Evolutionary conservation across 2,888 invertebrate species (phyloP).

Genomic region (Drosophila paranaensis): DNA sequence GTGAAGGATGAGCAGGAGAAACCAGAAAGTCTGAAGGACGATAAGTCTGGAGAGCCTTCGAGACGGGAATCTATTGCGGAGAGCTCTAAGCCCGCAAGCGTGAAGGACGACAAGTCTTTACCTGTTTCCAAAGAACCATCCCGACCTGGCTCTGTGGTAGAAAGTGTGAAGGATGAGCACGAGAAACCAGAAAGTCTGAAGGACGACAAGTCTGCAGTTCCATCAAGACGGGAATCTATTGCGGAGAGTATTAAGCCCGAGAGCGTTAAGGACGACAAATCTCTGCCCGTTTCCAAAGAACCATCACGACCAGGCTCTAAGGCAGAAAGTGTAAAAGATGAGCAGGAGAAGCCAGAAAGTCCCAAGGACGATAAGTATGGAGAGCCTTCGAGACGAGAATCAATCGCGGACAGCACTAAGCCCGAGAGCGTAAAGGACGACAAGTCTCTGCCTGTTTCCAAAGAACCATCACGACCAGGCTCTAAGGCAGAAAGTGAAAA

Average conservation of each 20-base stretch:
- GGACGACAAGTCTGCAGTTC: background rate
- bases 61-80: constrained; percentile 20
- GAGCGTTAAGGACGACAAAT: background rate
- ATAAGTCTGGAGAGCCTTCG: constrained; percentile 9
- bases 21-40: constrained; percentile 4
- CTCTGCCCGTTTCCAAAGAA: background rate
- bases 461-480: too few relatives aligned
- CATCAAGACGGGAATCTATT: background rate
- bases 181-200: too few relatives aligned
- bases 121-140: constrained; percentile 22
- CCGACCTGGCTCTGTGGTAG: constrained; percentile 48
- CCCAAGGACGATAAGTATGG: constrained; percentile 20
- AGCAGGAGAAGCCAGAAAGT: constrained; percentile 18
- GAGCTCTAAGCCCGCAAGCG: constrained; percentile 7
- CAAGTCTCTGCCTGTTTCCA: background rate
- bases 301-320: constrained; percentile 45
- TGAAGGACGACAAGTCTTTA: constrained; percentile 20
- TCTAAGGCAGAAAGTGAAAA: background rate
- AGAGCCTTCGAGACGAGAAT: background rate
- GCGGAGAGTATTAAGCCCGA: background rate
- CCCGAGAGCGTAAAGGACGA: constrained; percentile 20
- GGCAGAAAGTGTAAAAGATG: constrained; percentile 23
- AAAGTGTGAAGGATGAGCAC: constrained; percentile 9
- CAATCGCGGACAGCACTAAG: background rate
- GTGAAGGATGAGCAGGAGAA: constrained; percentile 18